Evolutionary conservation across 2,888 invertebrate genomes (phyloP).

Genomic region (Drosophila cognata): DNA sequence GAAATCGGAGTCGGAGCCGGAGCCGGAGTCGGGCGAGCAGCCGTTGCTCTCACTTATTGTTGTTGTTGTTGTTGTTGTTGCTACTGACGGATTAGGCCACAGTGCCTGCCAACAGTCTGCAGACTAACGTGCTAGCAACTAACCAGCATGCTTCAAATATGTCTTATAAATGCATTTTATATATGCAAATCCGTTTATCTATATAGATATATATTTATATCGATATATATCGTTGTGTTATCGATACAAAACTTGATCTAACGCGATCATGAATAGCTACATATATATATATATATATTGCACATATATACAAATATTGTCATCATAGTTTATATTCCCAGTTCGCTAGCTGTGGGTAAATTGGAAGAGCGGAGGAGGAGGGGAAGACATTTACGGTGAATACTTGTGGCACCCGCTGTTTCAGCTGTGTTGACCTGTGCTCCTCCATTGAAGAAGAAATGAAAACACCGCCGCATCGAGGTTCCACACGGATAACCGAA

Average conservation of each 20-base stretch:
- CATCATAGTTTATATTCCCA: no score
- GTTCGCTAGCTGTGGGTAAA: background rate
- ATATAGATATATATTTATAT: background rate
- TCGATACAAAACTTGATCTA: background rate
- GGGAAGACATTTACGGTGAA: background rate
- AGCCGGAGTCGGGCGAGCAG: constrained; percentile 29
- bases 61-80: constrained; percentile 10
- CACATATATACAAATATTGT: background rate
- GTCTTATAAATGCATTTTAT: background rate
- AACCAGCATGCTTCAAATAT: background rate
- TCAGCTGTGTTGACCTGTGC: constrained; percentile 39
- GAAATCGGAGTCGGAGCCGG: constrained; percentile 35
- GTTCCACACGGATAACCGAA: constrained; percentile 65
- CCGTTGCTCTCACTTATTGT: constrained; percentile 10
- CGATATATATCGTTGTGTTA: background rate
- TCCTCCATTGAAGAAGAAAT: constrained; percentile 35
- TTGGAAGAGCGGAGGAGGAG: background rate
- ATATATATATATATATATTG: background rate
- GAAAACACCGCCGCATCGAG: constrained; percentile 34
- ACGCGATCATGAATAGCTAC: background rate
- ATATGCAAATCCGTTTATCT: background rate
- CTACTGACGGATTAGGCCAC: constrained; percentile 21
- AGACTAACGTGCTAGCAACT: background rate
- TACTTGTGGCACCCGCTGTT: constrained; percentile 14
- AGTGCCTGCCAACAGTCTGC: constrained; percentile 29